Evolutionary conservation across 53 echinoderm and acorn worm genomes (phyloP).

Genomic region (Hippasteria phrygiana): DNA sequence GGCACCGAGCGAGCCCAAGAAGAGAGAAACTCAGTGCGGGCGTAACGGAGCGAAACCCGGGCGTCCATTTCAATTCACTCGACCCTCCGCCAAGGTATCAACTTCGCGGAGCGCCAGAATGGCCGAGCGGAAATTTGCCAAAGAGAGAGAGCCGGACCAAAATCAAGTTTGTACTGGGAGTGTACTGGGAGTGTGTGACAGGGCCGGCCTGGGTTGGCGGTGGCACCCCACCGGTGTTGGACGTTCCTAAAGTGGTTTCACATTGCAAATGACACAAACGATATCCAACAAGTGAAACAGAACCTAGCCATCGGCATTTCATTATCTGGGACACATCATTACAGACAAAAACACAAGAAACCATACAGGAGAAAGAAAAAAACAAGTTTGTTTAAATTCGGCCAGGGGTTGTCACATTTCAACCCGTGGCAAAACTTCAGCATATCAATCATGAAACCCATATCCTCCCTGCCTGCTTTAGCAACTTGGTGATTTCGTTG

Average conservation of each 20-base stretch:
- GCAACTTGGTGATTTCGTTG: slow-evolving; percentile 12
- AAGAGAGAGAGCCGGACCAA: background rate
- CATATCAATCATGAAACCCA: slow-evolving; percentile 59
- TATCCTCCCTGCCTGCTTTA: background rate
- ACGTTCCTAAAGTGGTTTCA: slow-evolving; percentile 59
- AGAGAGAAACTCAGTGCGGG: background rate
- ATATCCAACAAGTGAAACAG: slow-evolving; percentile 50
- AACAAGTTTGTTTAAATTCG: slow-evolving; percentile 41
- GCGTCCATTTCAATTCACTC: background rate
- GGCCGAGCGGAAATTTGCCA: slow-evolving; percentile 17
- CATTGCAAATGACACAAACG: slow-evolving; percentile 62
- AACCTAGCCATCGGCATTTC: slow-evolving; percentile 24
- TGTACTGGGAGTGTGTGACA: background rate
- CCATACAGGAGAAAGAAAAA: background rate
- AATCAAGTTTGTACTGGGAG: slow-evolving; percentile 14
- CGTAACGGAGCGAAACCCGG: background rate
- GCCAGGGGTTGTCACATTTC: slow-evolving; percentile 46
- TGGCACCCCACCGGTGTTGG: slow-evolving; percentile 28
- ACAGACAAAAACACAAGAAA: slow-evolving; percentile 1
- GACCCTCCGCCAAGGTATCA: background rate
- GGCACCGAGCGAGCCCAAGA: slow-evolving; percentile 34
- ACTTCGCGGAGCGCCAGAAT: slow-evolving; percentile 9
- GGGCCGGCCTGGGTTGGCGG: background rate
- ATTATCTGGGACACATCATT: background rate
- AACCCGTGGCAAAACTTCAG: slow-evolving; percentile 17